phyloP scores from a whole-genome alignment of 2,113 vertebrate genomes.

The Cyanistes caeruleus region DNA sequence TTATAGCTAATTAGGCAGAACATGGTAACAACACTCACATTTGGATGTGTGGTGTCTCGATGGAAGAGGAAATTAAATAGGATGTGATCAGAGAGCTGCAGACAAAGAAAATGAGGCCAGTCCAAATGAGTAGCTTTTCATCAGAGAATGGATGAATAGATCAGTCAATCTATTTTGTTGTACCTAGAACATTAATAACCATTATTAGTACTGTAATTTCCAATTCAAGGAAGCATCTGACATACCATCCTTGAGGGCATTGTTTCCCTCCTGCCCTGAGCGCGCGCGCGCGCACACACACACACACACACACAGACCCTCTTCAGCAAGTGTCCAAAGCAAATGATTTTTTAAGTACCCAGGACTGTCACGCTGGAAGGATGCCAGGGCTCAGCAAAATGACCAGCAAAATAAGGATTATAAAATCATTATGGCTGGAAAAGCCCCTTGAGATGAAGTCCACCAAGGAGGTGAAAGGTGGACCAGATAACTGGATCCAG shows the following conservation, averaged over 20 bases:
- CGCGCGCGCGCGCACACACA: background rate
- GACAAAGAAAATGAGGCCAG: slow-evolving; percentile 16
- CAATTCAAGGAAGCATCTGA: background rate
- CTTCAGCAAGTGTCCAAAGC: background rate
- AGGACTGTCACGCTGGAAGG: background rate
- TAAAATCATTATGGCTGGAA: background rate
- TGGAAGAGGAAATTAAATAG: slow-evolving; percentile 22
- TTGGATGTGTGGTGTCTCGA: background rate
- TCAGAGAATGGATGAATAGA: background rate
- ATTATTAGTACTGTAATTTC: background rate
- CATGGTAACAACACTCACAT: background rate
- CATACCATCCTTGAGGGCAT: background rate
- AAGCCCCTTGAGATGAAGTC: background rate
- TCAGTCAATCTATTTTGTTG: background rate
- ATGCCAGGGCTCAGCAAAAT: background rate
- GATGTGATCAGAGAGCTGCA: background rate
- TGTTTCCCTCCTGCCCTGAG: background rate
- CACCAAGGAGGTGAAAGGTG: background rate
- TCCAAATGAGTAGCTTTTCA: background rate
- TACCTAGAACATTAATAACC: background rate
- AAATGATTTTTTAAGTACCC: background rate
- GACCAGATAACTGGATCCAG: background rate
- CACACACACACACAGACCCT: background rate
- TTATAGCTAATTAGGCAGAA: slow-evolving; percentile 11
- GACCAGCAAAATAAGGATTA: background rate